Base-by-base conservation (phyloP, 2,797 vertebrate species). In the Hoplostethus atlanticus region DNA sequence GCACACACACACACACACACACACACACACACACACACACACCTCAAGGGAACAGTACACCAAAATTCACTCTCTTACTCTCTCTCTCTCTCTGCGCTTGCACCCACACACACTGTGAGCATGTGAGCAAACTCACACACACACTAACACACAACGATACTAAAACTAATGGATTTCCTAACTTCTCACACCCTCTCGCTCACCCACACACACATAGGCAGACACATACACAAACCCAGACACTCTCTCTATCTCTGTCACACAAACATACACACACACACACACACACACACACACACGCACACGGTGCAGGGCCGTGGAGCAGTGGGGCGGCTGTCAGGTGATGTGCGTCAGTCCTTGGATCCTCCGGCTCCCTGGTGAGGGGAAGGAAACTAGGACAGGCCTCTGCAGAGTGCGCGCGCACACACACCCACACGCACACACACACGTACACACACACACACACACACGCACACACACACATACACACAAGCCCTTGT, bases 261-360 rank as follows among this genome's bases (percentile, higher is more conserved):
- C 63, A 65, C 73, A 66, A 40, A 65, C 63, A 71, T 65, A 76
- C 66, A 73, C 48, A 59, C 69, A 68, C 53, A 55, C 68, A 67
- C 47, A 38, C 55, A 58, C 58, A 67, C 59, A 40, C 63, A 76
- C 58, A 52, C 63, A 75, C 66, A 78, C 71, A 81, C 84, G 77
- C 81, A 67, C 68, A 64, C 64, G 56, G 77, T 63, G 81, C 77
- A 81, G 83, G 87, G 81, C 88, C 81, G 61, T 67, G 87, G 87
- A 92, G 89, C 93, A 85, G 81, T 87, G 91, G 93, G 90, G 92
- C 91, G 84, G 86, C 92, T 94, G 94, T 95, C 95, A 95, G 94
- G 95, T 95, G 94, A 95, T 94, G 91, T 91, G 94, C 92, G 90
- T 92, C 92, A 94, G 94, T 93, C 92, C 92, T 94, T 93, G 93